phyloP scores from a whole-genome alignment of 2,113 vertebrate species.

The Macroglossus sobrinus region DNA sequence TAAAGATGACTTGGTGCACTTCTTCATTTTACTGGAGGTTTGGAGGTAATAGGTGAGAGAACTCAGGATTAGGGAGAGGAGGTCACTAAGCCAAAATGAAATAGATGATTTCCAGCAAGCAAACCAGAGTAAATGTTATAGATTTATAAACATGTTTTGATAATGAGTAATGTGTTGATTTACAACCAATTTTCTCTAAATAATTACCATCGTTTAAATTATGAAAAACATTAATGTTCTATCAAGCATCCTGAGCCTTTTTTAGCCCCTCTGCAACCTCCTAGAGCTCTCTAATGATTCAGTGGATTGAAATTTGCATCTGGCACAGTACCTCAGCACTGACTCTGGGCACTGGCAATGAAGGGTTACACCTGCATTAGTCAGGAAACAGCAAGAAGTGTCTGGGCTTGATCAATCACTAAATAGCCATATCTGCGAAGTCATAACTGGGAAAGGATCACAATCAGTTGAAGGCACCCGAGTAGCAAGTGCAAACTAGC shows the following conservation, averaged over 20 bases:
- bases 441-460: not conserved
- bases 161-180: not conserved
- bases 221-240: not conserved
- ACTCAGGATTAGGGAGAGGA: not conserved
- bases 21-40: not conserved
- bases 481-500: not conserved
- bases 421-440: not conserved
- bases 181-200: not conserved
- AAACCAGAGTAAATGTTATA: not conserved
- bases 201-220: not conserved
- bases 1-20: not conserved
- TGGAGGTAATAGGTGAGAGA: not conserved
- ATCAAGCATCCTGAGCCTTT: not conserved
- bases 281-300: not conserved
- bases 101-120: not conserved
- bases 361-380: not conserved
- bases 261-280: not conserved
- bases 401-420: not conserved
- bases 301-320: not conserved
- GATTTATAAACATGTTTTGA: not conserved
- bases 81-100: not conserved
- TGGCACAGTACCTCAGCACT: not conserved
- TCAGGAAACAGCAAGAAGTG: not conserved
- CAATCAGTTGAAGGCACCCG: not conserved
- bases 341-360: accelerated